Evolutionary conservation across 2,113 vertebrate species (phyloP).

Genomic region (Galeopterus variegatus): DNA sequence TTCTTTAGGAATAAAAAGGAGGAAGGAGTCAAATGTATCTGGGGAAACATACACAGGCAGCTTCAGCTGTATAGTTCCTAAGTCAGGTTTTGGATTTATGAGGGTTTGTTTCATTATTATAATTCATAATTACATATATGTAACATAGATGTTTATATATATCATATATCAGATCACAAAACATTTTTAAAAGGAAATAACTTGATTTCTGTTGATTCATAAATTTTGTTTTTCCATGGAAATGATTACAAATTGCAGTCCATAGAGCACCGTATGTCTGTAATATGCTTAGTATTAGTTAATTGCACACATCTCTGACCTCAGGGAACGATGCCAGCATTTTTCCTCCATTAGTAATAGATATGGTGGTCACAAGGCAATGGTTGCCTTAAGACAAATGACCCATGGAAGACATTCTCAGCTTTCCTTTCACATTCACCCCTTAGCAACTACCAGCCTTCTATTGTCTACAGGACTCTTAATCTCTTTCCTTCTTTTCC

Average conservation of each 20-base stretch:
- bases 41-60: not conserved
- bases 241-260: not conserved
- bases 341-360: conserved; percentile 37
- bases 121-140: not conserved
- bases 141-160: not conserved
- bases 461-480: not conserved
- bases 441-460: not conserved
- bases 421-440: not conserved
- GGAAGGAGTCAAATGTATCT: not conserved
- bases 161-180: not conserved
- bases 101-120: not conserved
- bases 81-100: not conserved
- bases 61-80: not conserved
- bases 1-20: not conserved
- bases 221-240: conserved; percentile 4
- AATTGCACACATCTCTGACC: not conserved
- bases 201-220: not conserved
- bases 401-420: not conserved
- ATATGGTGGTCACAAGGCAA: not conserved
- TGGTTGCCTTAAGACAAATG: not conserved
- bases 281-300: not conserved
- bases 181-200: conserved; percentile 27
- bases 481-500: not conserved
- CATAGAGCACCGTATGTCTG: not conserved
- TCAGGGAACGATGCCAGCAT: conserved; percentile 20